Conservation (phyloP, 2,113 vertebrate species). For the Tragelaphus strepsiceros region DNA sequence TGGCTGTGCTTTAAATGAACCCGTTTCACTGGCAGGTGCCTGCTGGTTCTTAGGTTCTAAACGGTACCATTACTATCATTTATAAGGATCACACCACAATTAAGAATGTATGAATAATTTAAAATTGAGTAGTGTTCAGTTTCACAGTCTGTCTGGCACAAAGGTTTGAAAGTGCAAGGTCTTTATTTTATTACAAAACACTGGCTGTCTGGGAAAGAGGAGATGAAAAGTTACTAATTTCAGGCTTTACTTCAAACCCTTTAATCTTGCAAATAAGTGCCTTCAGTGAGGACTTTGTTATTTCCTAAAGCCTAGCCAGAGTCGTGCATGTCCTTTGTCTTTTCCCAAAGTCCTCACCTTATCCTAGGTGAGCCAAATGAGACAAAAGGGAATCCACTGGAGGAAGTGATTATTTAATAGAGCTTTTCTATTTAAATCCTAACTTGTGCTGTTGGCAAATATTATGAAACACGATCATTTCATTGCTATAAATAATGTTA, state of each 20-base stretch:
- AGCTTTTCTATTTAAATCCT: conserved; percentile 67
- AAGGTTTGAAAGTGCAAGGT: conserved; percentile 43
- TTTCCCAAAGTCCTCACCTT: conserved; percentile 37
- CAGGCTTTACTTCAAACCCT: conserved; percentile 76
- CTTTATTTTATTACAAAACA: conserved; percentile 74
- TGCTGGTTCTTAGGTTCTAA: conserved; percentile 65
- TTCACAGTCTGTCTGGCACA: conserved; percentile 36
- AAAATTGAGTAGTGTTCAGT: conserved; percentile 57
- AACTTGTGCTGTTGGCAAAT: conserved; percentile 58
- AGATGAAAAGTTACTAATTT: conserved; percentile 76
- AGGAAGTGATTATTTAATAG: conserved; percentile 18
- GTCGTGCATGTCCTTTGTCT: conserved; percentile 51
- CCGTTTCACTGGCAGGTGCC: conserved; percentile 55
- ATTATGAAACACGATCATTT: background rate
- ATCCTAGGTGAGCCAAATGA: conserved; percentile 63
- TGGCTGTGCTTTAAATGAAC: conserved; percentile 24
- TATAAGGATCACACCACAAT: conserved; percentile 72
- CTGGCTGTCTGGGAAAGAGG: conserved; percentile 31
- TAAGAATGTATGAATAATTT: conserved; percentile 71
- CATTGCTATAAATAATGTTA: conserved; percentile 75
- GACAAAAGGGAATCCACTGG: conserved; percentile 46
- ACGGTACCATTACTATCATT: conserved; percentile 69
- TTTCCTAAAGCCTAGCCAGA: conserved; percentile 49
- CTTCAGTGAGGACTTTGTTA: conserved; percentile 45
- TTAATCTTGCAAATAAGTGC: conserved; percentile 69